Percentiles rank a stretch among this genome's conserved stretches.
phyloP scores from a whole-genome alignment of 37 sponge, comb jelly and placozoan genomes.

The Tethya wilhelma region DNA sequence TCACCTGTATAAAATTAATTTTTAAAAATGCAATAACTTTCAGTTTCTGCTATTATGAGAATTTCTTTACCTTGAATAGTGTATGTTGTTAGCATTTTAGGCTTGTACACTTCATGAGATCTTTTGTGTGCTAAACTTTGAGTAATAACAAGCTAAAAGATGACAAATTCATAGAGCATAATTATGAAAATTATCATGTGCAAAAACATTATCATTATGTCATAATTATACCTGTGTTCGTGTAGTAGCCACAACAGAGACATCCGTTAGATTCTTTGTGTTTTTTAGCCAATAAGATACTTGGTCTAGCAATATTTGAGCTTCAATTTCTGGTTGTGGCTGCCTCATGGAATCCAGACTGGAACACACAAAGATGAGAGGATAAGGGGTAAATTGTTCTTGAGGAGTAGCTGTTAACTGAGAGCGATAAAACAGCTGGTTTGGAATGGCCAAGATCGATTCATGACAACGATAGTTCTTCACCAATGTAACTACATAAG shows the following conservation, averaged over 20 bases:
- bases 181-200: neutral
- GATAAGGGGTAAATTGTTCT: constrained; percentile 21
- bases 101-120: neutral
- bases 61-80: constrained; percentile 64
- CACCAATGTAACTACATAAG: constrained; percentile 20
- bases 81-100: constrained; percentile 25
- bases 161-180: no score
- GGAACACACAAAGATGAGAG: constrained; percentile 68
- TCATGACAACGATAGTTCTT: constrained; percentile 71
- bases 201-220: neutral
- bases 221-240: constrained; percentile 30
- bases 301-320: constrained; percentile 11
- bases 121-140: neutral
- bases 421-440: constrained; percentile 52
- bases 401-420: neutral
- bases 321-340: constrained; percentile 14
- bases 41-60: neutral
- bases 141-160: constrained; percentile 6
- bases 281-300: neutral
- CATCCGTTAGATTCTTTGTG: neutral
- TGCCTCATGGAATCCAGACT: neutral
- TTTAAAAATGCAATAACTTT: neutral
- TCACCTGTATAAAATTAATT: constrained; percentile 30
- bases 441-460: constrained; percentile 42
- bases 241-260: constrained; percentile 6